Base-by-base conservation (phyloP, 1,140 invertebrate species). In the Drosophila burlai region DNA sequence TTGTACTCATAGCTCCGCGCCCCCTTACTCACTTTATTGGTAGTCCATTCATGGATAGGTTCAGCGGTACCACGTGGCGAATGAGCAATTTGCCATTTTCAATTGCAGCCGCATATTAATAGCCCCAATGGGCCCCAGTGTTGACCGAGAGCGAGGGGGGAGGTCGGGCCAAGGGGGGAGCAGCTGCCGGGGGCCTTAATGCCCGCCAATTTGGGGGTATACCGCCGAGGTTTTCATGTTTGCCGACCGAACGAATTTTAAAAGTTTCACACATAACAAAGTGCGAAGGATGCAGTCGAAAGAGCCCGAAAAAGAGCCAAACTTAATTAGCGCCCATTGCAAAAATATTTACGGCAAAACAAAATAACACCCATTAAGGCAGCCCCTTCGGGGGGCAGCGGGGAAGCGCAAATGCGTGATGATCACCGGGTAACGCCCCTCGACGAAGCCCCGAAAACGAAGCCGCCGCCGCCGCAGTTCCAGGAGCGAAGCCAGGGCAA, bases 321-420 rank as follows among this genome's bases (percentile, higher is more conserved):
- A 90, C 85, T 90, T 90, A 90, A 90, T 90, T 90, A 90, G 85
- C 86, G 85, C 82, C 86, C 85, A 85, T 90, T 90, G 85, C 85
- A 90, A 82, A 90, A 90, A 90, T 90, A 90, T 90, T 90, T 90
- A 90, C 85, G 81, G 85, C 85, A 82, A 90, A 85, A 90, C 85
- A 90, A 90, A 90, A 90, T 90, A 91, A 91, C 89, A 91, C 89
- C 89, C 89, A 91, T 91, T 91, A 91, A 91, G 86, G 60, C 57
- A 72, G 61, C 68, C 29, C 36, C 62, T 11, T 43, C 57, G 50
- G 64, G 1, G 26, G 47, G 46, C 24, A 7, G 49, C 43, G 67
- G 66, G 61, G 29, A 24, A 80, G 82, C 78, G 89, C 85, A 91
- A 91, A 91, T 91, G 90, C 90, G 90, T 91, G 90, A 91, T 91